Conservation (phyloP, 2,797 vertebrate genomes). For the Vireo griseus region DNA sequence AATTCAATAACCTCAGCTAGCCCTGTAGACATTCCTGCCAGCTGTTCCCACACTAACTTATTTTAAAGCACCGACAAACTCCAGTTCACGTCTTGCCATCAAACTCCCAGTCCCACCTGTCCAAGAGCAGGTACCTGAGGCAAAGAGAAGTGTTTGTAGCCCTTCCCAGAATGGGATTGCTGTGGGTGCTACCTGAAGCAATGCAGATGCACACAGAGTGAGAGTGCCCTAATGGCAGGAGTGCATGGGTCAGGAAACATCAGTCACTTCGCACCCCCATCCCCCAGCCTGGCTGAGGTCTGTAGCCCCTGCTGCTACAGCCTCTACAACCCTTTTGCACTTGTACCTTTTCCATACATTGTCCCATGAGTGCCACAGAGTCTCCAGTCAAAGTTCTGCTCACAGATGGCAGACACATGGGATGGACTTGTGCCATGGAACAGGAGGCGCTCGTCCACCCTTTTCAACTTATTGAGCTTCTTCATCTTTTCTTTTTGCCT, state of each 20-base stretch:
- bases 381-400: conserved; percentile 91
- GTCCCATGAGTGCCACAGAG: conserved; percentile 87
- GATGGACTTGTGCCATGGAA: conserved; percentile 84
- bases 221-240: background rate
- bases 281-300: background rate
- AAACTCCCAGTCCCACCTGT: background rate
- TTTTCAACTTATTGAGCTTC: background rate
- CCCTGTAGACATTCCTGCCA: background rate
- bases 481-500: conserved; percentile 63
- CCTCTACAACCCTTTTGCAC: background rate
- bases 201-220: background rate
- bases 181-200: background rate
- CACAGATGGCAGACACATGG: conserved; percentile 79
- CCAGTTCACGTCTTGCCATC: background rate
- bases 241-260: background rate
- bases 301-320: background rate
- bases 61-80: background rate
- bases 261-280: background rate
- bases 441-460: conserved; percentile 76
- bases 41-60: fast-evolving
- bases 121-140: background rate
- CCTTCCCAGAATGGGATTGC: background rate
- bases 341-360: conserved; percentile 84
- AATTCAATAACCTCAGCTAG: background rate
- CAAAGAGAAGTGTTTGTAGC: background rate